Percentiles rank a stretch among this genome's conserved stretches.
phyloP scores from a whole-genome alignment of 2,888 invertebrate species.

The Malthinus seriepunctatus region DNA sequence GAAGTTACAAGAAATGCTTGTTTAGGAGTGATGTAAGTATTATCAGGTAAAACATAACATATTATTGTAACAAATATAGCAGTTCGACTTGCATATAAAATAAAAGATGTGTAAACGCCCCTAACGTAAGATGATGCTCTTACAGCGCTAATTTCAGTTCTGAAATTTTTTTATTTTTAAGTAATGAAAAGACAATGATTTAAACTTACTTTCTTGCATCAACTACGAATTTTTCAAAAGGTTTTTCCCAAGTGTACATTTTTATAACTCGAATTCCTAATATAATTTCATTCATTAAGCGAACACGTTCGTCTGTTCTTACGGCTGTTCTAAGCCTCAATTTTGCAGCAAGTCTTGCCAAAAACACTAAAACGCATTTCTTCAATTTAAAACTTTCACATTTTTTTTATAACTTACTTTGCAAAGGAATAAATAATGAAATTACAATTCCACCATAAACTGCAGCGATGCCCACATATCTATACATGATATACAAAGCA shows the following conservation, averaged over 20 bases:
- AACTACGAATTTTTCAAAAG: slow-evolving; percentile 56
- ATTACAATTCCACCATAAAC: slow-evolving; percentile 58
- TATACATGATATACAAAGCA: slow-evolving; percentile 74
- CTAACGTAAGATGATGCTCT: slow-evolving; percentile 60
- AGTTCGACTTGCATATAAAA: slow-evolving; percentile 81
- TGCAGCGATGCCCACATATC: slow-evolving; percentile 62
- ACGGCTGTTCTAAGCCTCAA: slow-evolving; percentile 51
- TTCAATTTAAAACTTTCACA: too few relatives aligned
- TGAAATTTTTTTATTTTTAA: slow-evolving; percentile 42
- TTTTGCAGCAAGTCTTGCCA: slow-evolving; percentile 33
- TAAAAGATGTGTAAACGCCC: slow-evolving; percentile 69
- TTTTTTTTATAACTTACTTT: too few relatives aligned
- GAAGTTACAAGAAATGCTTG: slow-evolving; percentile 51
- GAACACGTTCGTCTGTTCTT: slow-evolving; percentile 64
- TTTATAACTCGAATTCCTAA: slow-evolving; percentile 72
- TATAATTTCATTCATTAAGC: slow-evolving; percentile 71
- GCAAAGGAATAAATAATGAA: slow-evolving; percentile 64
- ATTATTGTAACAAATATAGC: slow-evolving; percentile 78
- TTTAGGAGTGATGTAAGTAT: slow-evolving; percentile 58
- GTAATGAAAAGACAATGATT: not conserved
- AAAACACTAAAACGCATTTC: slow-evolving; percentile 29
- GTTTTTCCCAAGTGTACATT: slow-evolving; percentile 44
- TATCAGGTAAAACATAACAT: slow-evolving; percentile 70
- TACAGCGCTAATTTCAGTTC: slow-evolving; percentile 50
- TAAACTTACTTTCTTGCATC: slow-evolving; percentile 19